Percentiles rank a stretch among this genome's conserved stretches.
Evolutionary conservation across 2,888 invertebrate species (phyloP).

Genomic region (Pseudanteris insignis): DNA sequence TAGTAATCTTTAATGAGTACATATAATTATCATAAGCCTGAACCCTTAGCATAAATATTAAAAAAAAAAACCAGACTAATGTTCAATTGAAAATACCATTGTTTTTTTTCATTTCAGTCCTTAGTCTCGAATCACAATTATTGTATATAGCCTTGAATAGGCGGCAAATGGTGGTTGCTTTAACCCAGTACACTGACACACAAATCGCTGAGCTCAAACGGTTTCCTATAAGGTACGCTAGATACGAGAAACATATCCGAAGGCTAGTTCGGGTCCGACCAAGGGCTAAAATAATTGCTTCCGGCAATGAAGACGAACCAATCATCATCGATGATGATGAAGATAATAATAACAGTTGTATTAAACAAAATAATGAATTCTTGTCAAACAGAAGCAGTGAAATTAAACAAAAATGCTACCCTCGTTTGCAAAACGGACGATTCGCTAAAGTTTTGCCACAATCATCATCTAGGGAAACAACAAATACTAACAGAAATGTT

Average conservation of each 20-base stretch:
- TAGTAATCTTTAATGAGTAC: too few relatives aligned
- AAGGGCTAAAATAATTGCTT: conserved; percentile 41
- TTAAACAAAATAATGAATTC: conserved; percentile 7
- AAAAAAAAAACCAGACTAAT: too few relatives aligned
- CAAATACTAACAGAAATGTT: conserved; percentile 39
- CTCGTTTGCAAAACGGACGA: conserved; percentile 6
- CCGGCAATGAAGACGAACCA: conserved; percentile 43
- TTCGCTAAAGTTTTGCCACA: neutral
- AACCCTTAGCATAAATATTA: too few relatives aligned
- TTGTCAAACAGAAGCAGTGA: neutral
- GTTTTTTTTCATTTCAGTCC: conserved; percentile 45
- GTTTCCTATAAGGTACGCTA: conserved; percentile 50
- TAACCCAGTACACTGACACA: conserved; percentile 66
- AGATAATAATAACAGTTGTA: conserved; percentile 14
- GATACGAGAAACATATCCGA: conserved; percentile 45
- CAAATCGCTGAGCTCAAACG: conserved; percentile 64
- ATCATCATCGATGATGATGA: conserved; percentile 49
- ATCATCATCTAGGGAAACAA: neutral
- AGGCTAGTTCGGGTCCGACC: conserved; percentile 35
- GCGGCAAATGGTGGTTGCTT: conserved; percentile 67
- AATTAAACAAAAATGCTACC: neutral
- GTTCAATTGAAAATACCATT: too few relatives aligned
- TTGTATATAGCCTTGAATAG: conserved; percentile 67
- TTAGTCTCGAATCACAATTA: conserved; percentile 66
- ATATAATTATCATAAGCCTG: too few relatives aligned